Base-by-base conservation (phyloP, 2,888 invertebrate species). In the Atrina japonica region DNA sequence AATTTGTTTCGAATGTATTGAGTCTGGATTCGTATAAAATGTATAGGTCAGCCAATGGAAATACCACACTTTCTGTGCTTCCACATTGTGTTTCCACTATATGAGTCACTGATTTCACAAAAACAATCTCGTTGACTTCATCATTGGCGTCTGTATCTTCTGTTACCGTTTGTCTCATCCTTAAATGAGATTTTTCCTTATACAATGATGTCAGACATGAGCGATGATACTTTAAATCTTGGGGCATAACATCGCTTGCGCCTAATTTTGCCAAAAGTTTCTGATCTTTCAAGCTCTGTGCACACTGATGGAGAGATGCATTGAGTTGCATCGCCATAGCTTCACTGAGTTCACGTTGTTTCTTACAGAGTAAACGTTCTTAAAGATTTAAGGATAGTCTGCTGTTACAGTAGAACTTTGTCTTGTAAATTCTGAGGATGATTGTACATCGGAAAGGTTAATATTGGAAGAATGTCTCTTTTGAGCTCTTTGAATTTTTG, bases 181-280 rank as follows among this genome's bases (percentile, higher is more conserved):
- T 21, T 18, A 16, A 58, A 52, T 47, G 30, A 3, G 53, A 56
- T 43, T 68, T 71, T 49, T 75, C 75, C 41, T 41, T 73, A 53
- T 76, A 76, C 18, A 80, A 43, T 16, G 61, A 45, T 49, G 70
- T 45, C 49, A 77, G 69, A 52, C 75, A 76, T 35, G 66, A n/a
- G n/a, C n/a, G n/a, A n/a, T n/a, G n/a, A n/a, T n/a, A n/a, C n/a
- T n/a, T n/a, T n/a, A n/a, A n/a, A 40, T 77, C 80, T 69, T 76
- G 78, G 56, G 76, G 78, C 7, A 80, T 72, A 35, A 73, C 64
- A 74, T 78, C 80, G 7, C 78, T 71, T 41, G 59, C 66, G 71
- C 72, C 74, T 25, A 77, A 64, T 52, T 43, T 73, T 9, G 76
- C 75, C 25, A 77, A 27, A 7, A 77, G 61, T 41, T 58, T 74